These are phyloP conservation scores for Anorthoa munda DNA, from an alignment of 2,888 invertebrate species.

Conservation along the genomic window DNA sequence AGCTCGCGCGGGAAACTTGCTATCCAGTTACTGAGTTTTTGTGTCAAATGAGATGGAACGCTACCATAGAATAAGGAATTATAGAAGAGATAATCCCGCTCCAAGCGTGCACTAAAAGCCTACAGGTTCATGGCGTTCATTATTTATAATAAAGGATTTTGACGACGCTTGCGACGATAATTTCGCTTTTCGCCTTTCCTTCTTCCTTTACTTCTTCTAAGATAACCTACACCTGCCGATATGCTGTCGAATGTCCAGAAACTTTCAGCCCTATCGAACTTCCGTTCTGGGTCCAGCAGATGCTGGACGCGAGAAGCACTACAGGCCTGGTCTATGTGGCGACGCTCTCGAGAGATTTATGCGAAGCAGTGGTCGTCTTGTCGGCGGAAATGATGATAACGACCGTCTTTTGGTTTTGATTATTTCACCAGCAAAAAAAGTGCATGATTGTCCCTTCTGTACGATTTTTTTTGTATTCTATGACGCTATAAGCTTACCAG, in stretches of 20 bases:
- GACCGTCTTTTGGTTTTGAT: background rate
- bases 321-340: background rate
- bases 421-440: background rate
- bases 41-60: constrained; percentile 77
- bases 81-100: background rate
- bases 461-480: constrained; percentile 11
- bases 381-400: background rate
- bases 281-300: background rate
- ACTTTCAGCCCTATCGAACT: background rate
- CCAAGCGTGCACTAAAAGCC: too few relatives aligned
- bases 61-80: constrained; percentile 13
- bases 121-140: too few relatives aligned
- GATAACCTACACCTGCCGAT: too few relatives aligned
- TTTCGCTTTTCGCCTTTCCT: too few relatives aligned
- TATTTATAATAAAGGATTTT: background rate
- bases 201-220: too few relatives aligned
- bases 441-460: constrained; percentile 2
- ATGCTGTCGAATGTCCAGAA: too few relatives aligned
- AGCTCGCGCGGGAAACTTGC: constrained; percentile 80
- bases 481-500: constrained; percentile 44
- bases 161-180: too few relatives aligned
- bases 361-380: background rate
- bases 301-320: background rate
- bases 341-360: background rate
- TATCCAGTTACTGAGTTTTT: constrained; percentile 83